Base-by-base conservation (phyloP, 2,113 vertebrate genomes). In the Bos indicus region DNA sequence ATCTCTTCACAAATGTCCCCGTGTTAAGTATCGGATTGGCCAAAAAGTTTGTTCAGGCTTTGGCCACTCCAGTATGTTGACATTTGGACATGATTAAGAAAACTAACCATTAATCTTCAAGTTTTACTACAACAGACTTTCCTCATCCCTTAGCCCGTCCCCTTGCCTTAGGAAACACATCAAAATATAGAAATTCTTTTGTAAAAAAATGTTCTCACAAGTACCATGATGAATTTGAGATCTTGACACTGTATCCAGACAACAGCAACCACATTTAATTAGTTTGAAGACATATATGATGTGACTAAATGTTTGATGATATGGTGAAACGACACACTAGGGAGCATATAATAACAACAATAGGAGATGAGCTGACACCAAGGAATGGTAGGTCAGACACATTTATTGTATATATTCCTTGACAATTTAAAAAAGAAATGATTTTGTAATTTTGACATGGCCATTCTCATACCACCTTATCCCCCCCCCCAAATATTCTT, bases 31-130 rank as follows among this genome's bases (percentile, higher is more conserved):
- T 30, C 2, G 25, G 25, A 12, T 59, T 59, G 57, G 57, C 57
- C 60, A 13, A 62, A 30, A 62, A 62, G 60, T 62, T 62, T 13
- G 1, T 62, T 62, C 60, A 14, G 60, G 26, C 60, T 62, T 62
- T 62, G 60, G 60, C 60, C 60, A 62, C 26, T 30, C 60, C 28
- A 62, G 28, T 62, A 94, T 85, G 40, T 36, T 62, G 43, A 82
- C 56, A 91, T 94, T 91, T 88, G 93, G n/a, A 85, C 59, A 91
- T 84, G 62, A 93, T 56, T 54, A n/a, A n/a, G 5, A 83, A 95
- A 88, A 77, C n/a, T 14, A 92, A 71, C 21, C 78, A n/a, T 51
- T 71, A 54, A 80, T n/a, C 77, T 89, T 91, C 86, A 94, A 78
- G 15, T 19, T 96, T 62, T 82, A 62, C 89, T 92, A 81, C 40